Evolutionary conservation across 2,888 invertebrate species (phyloP).

Genomic region (Brachyptera putata): DNA sequence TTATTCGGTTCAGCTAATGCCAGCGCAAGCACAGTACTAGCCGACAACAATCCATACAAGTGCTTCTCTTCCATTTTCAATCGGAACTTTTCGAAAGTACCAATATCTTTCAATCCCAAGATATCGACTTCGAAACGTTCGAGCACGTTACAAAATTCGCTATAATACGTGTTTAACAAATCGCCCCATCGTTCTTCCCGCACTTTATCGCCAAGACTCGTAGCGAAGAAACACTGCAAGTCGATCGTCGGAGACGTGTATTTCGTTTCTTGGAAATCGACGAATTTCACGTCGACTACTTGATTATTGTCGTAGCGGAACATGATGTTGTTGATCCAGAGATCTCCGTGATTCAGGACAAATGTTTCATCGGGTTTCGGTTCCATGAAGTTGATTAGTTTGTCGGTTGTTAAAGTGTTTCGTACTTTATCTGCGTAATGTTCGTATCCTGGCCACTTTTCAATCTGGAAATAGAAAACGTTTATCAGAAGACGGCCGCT

Average conservation of each 20-base stretch:
- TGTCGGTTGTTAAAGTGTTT: not conserved
- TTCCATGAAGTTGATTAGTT: not conserved
- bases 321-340: constrained; percentile 31
- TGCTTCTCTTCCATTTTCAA: not conserved
- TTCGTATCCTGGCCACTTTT: constrained; percentile 11
- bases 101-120: not conserved
- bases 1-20: too few species aligned
- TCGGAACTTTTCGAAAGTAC: not conserved
- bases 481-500: too few species aligned
- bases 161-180: constrained; percentile 27
- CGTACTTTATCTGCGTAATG: constrained; percentile 17
- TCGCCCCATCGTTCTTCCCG: constrained; percentile 18
- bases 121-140: not conserved
- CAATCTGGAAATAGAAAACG: not conserved
- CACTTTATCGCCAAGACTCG: constrained; percentile 23
- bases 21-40: not conserved
- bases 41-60: not conserved
- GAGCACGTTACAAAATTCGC: not conserved
- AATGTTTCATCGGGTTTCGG: constrained; percentile 2
- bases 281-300: constrained; percentile 25
- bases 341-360: constrained; percentile 31
- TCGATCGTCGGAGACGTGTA: constrained; percentile 30
- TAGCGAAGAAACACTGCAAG: constrained; percentile 31
- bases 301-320: constrained; percentile 14
- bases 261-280: constrained; percentile 32